These are phyloP conservation scores for Cynoglossus semilaevis DNA, from an alignment of 2,113 vertebrate species.

Conservation along the genomic window DNA sequence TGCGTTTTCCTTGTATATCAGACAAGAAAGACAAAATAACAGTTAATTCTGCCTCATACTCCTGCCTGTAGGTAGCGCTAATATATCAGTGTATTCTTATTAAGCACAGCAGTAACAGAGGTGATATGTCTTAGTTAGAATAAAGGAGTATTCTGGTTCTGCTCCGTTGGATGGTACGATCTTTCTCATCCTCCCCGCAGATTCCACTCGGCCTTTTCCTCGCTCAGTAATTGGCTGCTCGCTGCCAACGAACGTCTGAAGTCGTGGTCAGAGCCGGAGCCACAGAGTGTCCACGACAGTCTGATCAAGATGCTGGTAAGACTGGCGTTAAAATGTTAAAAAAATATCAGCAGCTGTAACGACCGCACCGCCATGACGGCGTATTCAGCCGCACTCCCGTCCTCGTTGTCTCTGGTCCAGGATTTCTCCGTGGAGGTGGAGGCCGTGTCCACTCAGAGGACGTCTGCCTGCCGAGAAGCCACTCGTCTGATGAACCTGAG, in stretches of 20 bases:
- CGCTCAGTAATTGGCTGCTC: constrained; percentile 80
- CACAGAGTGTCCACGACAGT: constrained; percentile 70
- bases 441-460: constrained; percentile 77
- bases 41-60: too few species aligned
- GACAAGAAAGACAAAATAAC: too few species aligned
- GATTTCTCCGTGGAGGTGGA: constrained; percentile 83
- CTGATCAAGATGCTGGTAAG: constrained; percentile 84
- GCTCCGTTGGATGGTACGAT: constrained; percentile 23
- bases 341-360: too few species aligned
- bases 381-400: too few species aligned
- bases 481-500: constrained; percentile 80
- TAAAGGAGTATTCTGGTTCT: constrained; percentile 21
- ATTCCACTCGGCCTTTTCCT: constrained; percentile 77
- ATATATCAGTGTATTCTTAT: too few species aligned
- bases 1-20: too few species aligned
- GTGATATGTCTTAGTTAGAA: too few species aligned
- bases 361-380: too few species aligned
- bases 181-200: constrained; percentile 66
- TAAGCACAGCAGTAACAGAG: too few species aligned
- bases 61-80: too few species aligned
- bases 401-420: constrained; percentile 70
- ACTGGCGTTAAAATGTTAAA: too few species aligned
- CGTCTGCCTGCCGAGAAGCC: constrained; percentile 73
- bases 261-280: constrained; percentile 77
- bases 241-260: constrained; percentile 77